These are phyloP conservation scores for Solenopsis fugax DNA, from an alignment of 1,140 invertebrate species.

Conservation along the genomic window DNA sequence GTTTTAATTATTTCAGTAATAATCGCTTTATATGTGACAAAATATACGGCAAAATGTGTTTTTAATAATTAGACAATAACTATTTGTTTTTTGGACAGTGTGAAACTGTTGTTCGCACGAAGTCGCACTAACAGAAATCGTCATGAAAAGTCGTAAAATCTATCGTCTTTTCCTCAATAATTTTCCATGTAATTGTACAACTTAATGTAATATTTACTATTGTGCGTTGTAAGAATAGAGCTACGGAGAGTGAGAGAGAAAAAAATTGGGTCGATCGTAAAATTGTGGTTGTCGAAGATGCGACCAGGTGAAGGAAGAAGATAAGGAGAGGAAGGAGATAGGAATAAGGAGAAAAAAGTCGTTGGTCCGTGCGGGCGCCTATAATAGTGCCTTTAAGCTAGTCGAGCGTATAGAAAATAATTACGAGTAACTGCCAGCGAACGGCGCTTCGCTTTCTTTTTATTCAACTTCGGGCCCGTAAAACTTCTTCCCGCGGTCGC, in stretches of 20 bases:
- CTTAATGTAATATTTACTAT: constrained; percentile 15
- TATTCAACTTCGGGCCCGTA: neutral
- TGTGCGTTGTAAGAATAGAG: neutral
- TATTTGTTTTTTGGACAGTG: neutral
- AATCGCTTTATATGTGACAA: neutral
- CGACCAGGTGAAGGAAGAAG: neutral
- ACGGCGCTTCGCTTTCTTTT: constrained; percentile 50
- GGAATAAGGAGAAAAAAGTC: constrained; percentile 21
- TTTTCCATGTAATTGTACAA: neutral
- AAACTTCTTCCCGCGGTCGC: constrained; percentile 47
- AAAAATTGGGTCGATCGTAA: constrained; percentile 46
- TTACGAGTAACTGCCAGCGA: constrained; percentile 51
- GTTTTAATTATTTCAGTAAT: neutral
- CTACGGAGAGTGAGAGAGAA: neutral
- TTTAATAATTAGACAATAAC: neutral
- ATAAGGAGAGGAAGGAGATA: neutral
- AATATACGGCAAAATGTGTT: neutral
- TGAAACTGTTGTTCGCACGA: neutral
- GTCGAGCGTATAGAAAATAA: constrained; percentile 62
- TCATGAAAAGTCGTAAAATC: constrained; percentile 17
- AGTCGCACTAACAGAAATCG: neutral
- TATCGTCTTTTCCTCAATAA: neutral
- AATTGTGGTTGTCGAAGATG: constrained; percentile 28
- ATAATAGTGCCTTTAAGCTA: constrained; percentile 50
- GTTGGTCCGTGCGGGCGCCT: neutral